Base-by-base conservation (phyloP, 2,113 vertebrate genomes). In the Telmatochromis sp. region DNA sequence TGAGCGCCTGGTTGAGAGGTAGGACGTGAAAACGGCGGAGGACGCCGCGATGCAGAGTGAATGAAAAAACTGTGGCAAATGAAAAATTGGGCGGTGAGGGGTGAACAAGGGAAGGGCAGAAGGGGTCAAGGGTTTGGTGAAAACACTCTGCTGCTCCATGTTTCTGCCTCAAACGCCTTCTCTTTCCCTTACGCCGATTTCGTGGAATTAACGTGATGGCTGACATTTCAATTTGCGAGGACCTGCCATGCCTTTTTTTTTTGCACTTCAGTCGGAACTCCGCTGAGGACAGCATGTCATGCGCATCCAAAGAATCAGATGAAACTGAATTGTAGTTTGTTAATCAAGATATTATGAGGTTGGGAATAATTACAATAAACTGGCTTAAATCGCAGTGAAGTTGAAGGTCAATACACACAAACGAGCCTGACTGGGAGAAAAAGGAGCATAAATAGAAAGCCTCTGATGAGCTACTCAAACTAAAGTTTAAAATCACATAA, bases 151-250 rank as follows among this genome's bases (percentile, higher is more conserved):
- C 14, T 45, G 2, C 79, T 81, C 11, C 13, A 14, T 1, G 4
- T 37, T 26, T 68, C 19, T 33, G 26, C 21, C 21, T 58, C 15
- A 15, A 8, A 26, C n/a, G 21, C 75, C 28, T 51, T 28, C 55
- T 83, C 73, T 45, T 53, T 84, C 73, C 75, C 40, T 83, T 37
- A 79, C 75, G 17, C 71, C 19, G 80, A 87, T 91, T 93, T 78
- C 6, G 87, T 84, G 83, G 82, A 94, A 92, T 94, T 90, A 94
- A 92, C 78, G 7, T 87, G 86, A 94, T 86, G 89, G 90, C 89
- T 93, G 93, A 85, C 93, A 92, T 94, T 95, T 94, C 88, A 87
- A 86, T 93, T 92, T 89, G 82, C 51, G 54, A 75, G 73, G 82
- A 89, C 86, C 84, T 81, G 93, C 89, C 94, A 86, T 81, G 53